Conservation (phyloP, 2,113 vertebrate genomes). For the Phyllostomus discolor region DNA sequence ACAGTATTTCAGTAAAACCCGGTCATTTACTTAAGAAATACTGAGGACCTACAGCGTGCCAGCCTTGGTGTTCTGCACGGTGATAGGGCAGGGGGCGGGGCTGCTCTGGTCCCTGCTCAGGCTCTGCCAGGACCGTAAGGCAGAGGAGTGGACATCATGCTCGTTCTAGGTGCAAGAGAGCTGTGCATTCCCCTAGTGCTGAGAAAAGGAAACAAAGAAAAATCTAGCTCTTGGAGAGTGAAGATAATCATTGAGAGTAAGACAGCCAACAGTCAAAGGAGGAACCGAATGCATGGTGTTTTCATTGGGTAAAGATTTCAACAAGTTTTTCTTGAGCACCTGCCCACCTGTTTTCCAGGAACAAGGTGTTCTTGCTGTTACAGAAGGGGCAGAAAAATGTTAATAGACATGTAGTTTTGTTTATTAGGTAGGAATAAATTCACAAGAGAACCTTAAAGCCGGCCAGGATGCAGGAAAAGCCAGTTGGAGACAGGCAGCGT, state of each 20-base stretch:
- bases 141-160: rapidly evolving
- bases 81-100: neutral
- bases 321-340: neutral
- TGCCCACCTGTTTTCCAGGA: neutral
- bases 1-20: neutral
- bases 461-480: neutral
- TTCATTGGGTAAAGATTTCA: neutral
- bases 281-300: neutral
- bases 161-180: neutral
- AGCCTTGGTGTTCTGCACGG: neutral
- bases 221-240: neutral
- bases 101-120: too few species aligned
- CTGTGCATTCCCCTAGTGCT: neutral
- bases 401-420: neutral
- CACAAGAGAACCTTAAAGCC: neutral
- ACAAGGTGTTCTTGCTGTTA: neutral
- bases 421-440: neutral
- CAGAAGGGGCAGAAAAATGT: neutral
- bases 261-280: neutral
- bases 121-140: neutral
- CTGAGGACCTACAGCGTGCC: neutral
- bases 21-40: neutral
- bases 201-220: neutral
- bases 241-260: neutral
- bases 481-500: neutral